phyloP scores from a whole-genome alignment of 1,140 invertebrate genomes.

The Zaprionus capensis region DNA sequence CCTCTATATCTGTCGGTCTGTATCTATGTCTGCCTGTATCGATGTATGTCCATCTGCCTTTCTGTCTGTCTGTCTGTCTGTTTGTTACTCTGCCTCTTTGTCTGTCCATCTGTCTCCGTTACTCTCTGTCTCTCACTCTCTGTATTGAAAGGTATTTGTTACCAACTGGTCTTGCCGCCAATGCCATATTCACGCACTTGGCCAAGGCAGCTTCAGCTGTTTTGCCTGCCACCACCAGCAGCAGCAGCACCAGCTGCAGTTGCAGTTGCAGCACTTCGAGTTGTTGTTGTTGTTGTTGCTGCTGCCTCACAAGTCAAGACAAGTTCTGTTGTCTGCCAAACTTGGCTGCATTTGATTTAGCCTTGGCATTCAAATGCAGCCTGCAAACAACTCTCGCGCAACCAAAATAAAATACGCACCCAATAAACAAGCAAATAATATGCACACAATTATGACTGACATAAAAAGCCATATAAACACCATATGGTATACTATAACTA shows the following conservation, averaged over 20 bases:
- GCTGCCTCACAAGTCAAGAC: constrained; percentile 34
- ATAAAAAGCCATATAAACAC: neutral
- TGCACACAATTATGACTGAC: neutral
- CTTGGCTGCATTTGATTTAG: constrained; percentile 36
- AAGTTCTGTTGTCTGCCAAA: constrained; percentile 49
- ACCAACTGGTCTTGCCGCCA: constrained; percentile 42
- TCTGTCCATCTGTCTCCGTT: neutral
- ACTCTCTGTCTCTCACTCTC: neutral
- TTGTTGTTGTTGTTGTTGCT: neutral
- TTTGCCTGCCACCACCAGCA: neutral
- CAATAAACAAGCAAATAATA: constrained; percentile 22
- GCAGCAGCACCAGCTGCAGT: constrained; percentile 6
- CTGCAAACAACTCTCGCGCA: constrained; percentile 12
- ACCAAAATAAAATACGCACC: constrained; percentile 18
- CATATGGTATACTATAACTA: neutral
- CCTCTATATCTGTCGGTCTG: neutral
- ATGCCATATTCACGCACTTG: constrained; percentile 30
- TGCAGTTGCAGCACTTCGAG: constrained; percentile 14
- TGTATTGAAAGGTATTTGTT: constrained; percentile 37
- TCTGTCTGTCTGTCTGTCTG: neutral
- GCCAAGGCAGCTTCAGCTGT: constrained; percentile 10
- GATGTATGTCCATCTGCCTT: neutral
- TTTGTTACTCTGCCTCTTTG: neutral
- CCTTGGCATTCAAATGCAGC: constrained; percentile 34
- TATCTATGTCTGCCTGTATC: neutral